These are phyloP conservation scores for Galbula dea DNA, from an alignment of 2,113 vertebrate genomes.

Conservation along the genomic window DNA sequence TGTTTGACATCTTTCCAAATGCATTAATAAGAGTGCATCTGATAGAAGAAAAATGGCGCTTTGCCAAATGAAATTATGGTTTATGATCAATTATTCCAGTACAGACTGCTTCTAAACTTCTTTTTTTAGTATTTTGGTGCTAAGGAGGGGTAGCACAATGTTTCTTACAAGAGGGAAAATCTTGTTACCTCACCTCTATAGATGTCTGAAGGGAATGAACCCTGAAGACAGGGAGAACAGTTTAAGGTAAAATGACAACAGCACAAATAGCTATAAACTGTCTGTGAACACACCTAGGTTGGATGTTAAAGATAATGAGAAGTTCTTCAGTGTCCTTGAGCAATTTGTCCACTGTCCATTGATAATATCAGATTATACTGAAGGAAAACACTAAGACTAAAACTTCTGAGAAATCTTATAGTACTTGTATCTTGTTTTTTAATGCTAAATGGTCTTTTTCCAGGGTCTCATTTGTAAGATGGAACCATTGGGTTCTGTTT, in stretches of 20 bases:
- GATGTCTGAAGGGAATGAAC: neutral
- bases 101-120: neutral
- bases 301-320: neutral
- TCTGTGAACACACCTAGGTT: neutral
- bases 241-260: neutral
- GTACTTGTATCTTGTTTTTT: no score
- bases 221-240: neutral
- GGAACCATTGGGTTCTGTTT: neutral
- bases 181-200: neutral
- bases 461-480: neutral
- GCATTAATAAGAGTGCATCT: neutral
- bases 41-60: rapidly evolving
- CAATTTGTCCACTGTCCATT: neutral
- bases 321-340: neutral
- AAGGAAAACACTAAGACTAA: neutral
- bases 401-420: neutral
- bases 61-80: neutral
- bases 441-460: neutral
- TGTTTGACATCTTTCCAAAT: neutral
- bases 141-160: neutral
- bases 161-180: neutral
- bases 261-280: neutral
- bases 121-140: neutral
- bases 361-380: neutral
- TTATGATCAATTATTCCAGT: neutral